A percentile compares a stretch with the other conserved stretches of the same genome.
phyloP scores from a whole-genome alignment of 1,140 invertebrate species.

The Leptinotarsa undecemlineata region DNA sequence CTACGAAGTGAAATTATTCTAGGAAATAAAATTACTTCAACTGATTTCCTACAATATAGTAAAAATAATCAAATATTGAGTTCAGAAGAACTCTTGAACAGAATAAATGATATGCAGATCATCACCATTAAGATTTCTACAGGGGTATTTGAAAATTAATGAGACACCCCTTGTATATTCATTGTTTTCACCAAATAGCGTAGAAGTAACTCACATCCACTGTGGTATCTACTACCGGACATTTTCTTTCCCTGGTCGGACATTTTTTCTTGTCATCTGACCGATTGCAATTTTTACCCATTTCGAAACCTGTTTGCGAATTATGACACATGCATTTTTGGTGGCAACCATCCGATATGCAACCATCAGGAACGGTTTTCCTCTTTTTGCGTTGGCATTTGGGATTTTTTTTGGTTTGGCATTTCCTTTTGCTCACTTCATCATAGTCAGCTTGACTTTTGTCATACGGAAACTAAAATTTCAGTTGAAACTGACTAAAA shows the following conservation, averaged over 20 bases:
- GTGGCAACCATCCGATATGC: background rate
- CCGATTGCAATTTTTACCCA: background rate
- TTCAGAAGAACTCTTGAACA: too few species aligned
- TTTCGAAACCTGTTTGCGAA: background rate
- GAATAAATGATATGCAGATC: too few species aligned
- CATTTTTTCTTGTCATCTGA: background rate
- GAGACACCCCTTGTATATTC: too few species aligned
- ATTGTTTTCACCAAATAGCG: too few species aligned
- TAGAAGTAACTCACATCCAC: background rate
- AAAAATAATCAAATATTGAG: too few species aligned
- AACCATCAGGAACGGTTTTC: conserved; percentile 9
- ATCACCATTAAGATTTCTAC: too few species aligned
- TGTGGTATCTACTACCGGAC: background rate
- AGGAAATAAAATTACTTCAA: too few species aligned
- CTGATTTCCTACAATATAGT: too few species aligned
- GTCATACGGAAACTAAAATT: conserved; percentile 8
- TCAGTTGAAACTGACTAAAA: background rate
- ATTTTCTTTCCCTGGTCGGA: background rate
- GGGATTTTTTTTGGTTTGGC: conserved; percentile 2
- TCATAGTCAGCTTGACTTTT: conserved; percentile 8
- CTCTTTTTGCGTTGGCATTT: conserved; percentile 15
- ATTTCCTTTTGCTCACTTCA: conserved; percentile 13
- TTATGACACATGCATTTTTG: background rate
- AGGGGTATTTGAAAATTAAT: too few species aligned
- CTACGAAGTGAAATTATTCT: too few species aligned